These are phyloP conservation scores for Drosophila paranaensis DNA, from an alignment of 2,888 invertebrate genomes.

Conservation along the genomic window DNA sequence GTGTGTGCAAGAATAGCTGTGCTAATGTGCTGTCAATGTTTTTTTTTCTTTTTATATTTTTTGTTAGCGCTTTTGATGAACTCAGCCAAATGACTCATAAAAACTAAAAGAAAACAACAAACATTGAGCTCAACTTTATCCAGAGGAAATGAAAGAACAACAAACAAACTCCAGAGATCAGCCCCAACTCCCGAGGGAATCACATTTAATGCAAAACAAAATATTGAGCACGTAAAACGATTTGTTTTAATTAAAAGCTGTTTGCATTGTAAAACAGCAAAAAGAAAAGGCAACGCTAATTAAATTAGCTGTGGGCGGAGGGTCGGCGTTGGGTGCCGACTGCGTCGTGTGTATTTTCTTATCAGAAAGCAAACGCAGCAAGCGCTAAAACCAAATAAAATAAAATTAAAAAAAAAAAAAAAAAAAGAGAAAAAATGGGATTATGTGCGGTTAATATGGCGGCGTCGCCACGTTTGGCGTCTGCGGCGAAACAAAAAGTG, in stretches of 20 bases:
- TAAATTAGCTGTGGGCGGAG: slow-evolving; percentile 61
- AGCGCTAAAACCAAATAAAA: slow-evolving; percentile 54
- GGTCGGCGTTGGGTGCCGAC: background rate
- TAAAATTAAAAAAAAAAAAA: background rate
- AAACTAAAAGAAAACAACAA: background rate
- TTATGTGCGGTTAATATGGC: slow-evolving; percentile 69
- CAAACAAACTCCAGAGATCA: slow-evolving; percentile 54
- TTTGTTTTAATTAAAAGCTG: slow-evolving; percentile 71
- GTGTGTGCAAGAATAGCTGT: slow-evolving; percentile 14
- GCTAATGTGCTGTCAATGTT: slow-evolving; percentile 13
- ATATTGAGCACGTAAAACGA: slow-evolving; percentile 59
- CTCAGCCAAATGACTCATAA: slow-evolving; percentile 37
- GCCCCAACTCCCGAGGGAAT: slow-evolving; percentile 22
- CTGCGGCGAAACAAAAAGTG: slow-evolving; percentile 53
- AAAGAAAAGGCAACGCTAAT: slow-evolving; percentile 51
- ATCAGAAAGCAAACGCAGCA: slow-evolving; percentile 62
- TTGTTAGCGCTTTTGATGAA: slow-evolving; percentile 27
- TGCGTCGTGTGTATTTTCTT: slow-evolving; percentile 44
- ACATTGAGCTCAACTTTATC: slow-evolving; percentile 1
- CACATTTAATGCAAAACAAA: slow-evolving; percentile 44
- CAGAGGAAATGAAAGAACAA: slow-evolving; percentile 30
- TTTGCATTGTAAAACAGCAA: slow-evolving; percentile 64
- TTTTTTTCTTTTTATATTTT: slow-evolving; percentile 12
- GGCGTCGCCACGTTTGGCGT: slow-evolving; percentile 55
- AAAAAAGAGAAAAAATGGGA: slow-evolving; percentile 55